Conservation (phyloP, 2,888 invertebrate genomes). For the Mactromeris polynyma region DNA sequence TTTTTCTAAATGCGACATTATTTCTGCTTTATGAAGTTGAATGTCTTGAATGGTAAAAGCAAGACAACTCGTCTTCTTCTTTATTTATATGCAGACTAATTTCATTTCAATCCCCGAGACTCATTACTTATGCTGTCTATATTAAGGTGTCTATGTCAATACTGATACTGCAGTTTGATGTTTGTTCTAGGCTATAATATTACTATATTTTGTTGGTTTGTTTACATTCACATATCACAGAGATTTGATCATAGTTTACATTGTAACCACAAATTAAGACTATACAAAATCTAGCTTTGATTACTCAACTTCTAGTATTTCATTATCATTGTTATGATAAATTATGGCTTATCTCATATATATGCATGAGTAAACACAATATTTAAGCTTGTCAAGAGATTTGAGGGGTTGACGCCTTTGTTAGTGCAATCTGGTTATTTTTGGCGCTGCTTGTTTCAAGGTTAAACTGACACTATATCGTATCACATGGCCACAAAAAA, state of each 20-base stretch:
- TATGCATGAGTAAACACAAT: slow-evolving; percentile 17
- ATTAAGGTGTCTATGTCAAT: neutral
- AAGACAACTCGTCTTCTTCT: too few relatives aligned
- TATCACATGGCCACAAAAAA: neutral
- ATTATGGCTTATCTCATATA: slow-evolving; percentile 26
- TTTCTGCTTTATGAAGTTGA: too few relatives aligned
- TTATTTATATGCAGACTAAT: too few relatives aligned
- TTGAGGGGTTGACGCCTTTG: neutral
- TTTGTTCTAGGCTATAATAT: neutral
- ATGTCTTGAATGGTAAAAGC: too few relatives aligned
- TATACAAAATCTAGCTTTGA: slow-evolving; percentile 18
- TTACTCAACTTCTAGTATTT: slow-evolving; percentile 4
- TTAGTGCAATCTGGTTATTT: slow-evolving; percentile 9
- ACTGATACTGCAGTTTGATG: neutral
- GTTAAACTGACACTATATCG: slow-evolving; percentile 13
- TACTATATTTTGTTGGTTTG: neutral
- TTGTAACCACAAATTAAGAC: slow-evolving; percentile 10
- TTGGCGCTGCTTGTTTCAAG: neutral
- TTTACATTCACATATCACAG: neutral
- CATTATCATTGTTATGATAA: slow-evolving; percentile 18
- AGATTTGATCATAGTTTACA: neutral
- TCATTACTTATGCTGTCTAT: neutral
- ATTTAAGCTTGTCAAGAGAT: neutral
- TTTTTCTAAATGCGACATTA: too few relatives aligned
- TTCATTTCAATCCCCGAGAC: too few relatives aligned